A percentile compares a stretch with the other conserved stretches of the same genome.
These are phyloP conservation scores for Cordilura impudica DNA, from an alignment of 2,888 invertebrate species.

Conservation along the genomic window DNA sequence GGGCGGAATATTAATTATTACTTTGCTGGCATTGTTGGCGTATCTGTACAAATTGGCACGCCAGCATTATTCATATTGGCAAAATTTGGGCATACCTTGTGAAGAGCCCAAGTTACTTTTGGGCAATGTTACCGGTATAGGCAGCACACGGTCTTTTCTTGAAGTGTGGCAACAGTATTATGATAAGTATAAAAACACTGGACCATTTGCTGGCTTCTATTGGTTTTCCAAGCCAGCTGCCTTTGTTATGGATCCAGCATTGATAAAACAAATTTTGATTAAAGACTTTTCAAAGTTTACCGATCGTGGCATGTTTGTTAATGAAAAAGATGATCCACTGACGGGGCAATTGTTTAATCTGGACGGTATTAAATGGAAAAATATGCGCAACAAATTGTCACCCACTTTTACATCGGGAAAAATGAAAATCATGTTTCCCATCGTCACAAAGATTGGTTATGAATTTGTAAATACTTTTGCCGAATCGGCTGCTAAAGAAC, in stretches of 20 bases:
- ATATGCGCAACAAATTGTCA: conserved; percentile 77
- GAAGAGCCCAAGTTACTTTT: conserved; percentile 34
- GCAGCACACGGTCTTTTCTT: conserved; percentile 65
- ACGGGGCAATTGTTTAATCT: conserved; percentile 73
- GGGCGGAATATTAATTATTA: not conserved
- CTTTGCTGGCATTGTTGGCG: not conserved
- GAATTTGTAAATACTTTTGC: conserved; percentile 67
- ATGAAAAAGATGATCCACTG: conserved; percentile 76
- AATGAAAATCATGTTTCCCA: conserved; percentile 71
- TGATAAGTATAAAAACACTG: conserved; percentile 58
- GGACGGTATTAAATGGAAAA: conserved; percentile 77
- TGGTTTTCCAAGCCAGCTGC: conserved; percentile 68
- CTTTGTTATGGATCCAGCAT: conserved; percentile 69
- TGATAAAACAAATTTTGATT: conserved; percentile 70
- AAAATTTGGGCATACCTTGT: conserved; percentile 41
- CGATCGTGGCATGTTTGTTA: conserved; percentile 73
- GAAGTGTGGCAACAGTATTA: conserved; percentile 50
- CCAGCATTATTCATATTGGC: conserved; percentile 48
- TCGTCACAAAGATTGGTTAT: conserved; percentile 59
- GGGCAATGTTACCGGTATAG: conserved; percentile 55
- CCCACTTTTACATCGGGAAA: conserved; percentile 74
- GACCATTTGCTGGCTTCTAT: conserved; percentile 70
- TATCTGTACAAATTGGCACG: conserved; percentile 8
- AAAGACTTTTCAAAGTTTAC: conserved; percentile 75
- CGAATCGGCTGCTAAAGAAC: conserved; percentile 41